A percentile compares a stretch with the other conserved stretches of the same genome.
Conservation (phyloP, 2,888 invertebrate genomes). For the Platynereis dumerilii region DNA sequence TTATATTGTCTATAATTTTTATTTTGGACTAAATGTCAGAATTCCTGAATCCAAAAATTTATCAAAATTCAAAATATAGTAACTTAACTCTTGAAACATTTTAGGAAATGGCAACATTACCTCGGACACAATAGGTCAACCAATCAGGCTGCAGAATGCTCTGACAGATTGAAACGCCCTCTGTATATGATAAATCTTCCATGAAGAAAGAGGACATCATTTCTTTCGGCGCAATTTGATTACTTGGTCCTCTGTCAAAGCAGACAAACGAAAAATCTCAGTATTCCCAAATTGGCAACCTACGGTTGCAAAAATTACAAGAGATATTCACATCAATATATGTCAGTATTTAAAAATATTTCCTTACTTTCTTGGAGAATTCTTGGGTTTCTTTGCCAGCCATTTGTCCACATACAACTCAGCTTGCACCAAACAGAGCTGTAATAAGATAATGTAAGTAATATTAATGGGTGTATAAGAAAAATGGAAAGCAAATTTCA, state of each 20-base stretch:
- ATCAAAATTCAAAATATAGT: conserved; percentile 8
- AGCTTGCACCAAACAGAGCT: conserved; percentile 65
- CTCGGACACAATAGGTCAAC: conserved; percentile 45
- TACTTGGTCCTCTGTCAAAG: no score
- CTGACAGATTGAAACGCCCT: conserved; percentile 39
- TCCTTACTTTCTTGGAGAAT: conserved; percentile 17
- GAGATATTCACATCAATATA: no score
- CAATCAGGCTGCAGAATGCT: conserved; percentile 42
- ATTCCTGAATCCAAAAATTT: no score
- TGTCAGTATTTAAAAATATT: background rate
- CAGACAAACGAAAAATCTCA: no score
- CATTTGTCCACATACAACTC: conserved; percentile 66
- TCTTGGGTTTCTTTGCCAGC: conserved; percentile 38
- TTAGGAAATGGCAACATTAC: no score
- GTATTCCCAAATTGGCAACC: no score
- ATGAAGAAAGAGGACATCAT: background rate
- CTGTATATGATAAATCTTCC: conserved; percentile 45
- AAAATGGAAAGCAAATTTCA: background rate
- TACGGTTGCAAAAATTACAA: no score
- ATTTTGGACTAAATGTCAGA: no score
- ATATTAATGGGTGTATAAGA: no score
- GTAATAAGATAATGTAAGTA: no score
- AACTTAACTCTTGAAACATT: conserved; percentile 31
- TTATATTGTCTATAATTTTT: no score
- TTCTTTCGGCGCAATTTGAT: no score